Evolutionary conservation across 1,140 invertebrate species (phyloP).

Genomic region (Drosophila orena): DNA sequence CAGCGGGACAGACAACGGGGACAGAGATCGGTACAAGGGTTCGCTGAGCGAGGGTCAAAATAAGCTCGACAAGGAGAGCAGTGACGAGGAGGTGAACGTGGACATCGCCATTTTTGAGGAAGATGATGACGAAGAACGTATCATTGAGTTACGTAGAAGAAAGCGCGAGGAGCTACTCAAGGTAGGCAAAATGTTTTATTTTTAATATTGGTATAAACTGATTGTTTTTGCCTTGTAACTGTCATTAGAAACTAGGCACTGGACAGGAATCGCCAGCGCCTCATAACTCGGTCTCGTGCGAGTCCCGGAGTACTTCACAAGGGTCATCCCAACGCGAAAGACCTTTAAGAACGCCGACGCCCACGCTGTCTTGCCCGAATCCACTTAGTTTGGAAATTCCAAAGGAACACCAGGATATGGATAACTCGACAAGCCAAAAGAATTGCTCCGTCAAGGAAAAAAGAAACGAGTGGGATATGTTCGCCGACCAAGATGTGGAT

Average conservation of each 20-base stretch:
- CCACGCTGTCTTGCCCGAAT: conserved; percentile 20
- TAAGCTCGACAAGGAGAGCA: conserved; percentile 87
- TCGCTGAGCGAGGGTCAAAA: conserved; percentile 94
- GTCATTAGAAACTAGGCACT: conserved; percentile 61
- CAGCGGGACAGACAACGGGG: conserved; percentile 68
- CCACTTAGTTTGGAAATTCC: conserved; percentile 12
- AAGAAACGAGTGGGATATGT: conserved; percentile 92
- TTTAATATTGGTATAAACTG: not conserved
- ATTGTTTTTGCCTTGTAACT: not conserved
- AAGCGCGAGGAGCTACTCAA: conserved; percentile 95
- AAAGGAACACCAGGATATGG: conserved; percentile 54
- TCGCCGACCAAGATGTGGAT: conserved; percentile 94
- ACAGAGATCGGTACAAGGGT: conserved; percentile 86
- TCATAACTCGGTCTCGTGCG: conserved; percentile 66
- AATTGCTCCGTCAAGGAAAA: conserved; percentile 71
- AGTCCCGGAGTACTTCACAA: conserved; percentile 61
- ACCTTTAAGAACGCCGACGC: conserved; percentile 46
- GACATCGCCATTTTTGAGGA: conserved; percentile 94
- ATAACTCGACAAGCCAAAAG: conserved; percentile 30
- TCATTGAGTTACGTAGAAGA: conserved; percentile 95
- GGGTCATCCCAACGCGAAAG: conserved; percentile 37
- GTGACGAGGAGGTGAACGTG: conserved; percentile 87
- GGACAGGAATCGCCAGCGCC: conserved; percentile 52
- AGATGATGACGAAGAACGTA: conserved; percentile 97
- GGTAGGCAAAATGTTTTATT: conserved; percentile 85